Percentiles rank a stretch among this genome's conserved stretches.
Evolutionary conservation across 2,888 invertebrate genomes (phyloP).

Genomic region (Drosophila trichaetosa): DNA sequence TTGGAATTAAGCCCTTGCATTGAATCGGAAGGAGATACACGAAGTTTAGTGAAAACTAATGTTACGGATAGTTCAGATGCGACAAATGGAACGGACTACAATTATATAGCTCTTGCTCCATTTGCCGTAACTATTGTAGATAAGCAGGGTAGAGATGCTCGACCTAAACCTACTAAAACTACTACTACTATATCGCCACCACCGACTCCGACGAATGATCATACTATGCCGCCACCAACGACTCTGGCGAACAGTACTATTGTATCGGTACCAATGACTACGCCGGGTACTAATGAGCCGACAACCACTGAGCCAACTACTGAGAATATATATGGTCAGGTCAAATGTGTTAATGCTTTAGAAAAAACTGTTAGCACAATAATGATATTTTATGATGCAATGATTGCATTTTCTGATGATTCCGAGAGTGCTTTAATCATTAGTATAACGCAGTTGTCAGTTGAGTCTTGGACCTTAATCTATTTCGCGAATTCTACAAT

Average conservation of each 20-base stretch:
- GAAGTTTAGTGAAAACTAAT: neutral
- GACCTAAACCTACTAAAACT: neutral
- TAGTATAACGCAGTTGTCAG: constrained; percentile 9
- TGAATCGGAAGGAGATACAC: neutral
- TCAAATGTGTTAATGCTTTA: constrained; percentile 15
- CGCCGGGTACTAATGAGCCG: neutral
- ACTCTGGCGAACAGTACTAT: neutral
- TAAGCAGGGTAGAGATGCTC: neutral
- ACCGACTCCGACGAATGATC: rapidly evolving
- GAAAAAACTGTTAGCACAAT: neutral
- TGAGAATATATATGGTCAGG: neutral
- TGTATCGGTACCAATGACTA: neutral
- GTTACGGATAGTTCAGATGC: neutral
- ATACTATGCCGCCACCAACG: rapidly evolving
- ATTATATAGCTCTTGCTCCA: neutral
- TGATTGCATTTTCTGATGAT: constrained; percentile 30
- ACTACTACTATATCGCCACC: neutral
- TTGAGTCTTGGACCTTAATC: constrained; percentile 25
- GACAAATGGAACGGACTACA: neutral
- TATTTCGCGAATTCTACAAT: constrained; percentile 26
- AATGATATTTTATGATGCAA: constrained; percentile 18
- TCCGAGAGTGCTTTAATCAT: constrained; percentile 20
- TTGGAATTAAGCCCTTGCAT: neutral
- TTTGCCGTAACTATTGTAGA: neutral
- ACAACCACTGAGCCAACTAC: neutral